Evolutionary conservation across 2,797 vertebrate genomes (phyloP), one percentile per base, ranked within the genome.

Genomic region (Hypotaenidia philippensis): DNA sequence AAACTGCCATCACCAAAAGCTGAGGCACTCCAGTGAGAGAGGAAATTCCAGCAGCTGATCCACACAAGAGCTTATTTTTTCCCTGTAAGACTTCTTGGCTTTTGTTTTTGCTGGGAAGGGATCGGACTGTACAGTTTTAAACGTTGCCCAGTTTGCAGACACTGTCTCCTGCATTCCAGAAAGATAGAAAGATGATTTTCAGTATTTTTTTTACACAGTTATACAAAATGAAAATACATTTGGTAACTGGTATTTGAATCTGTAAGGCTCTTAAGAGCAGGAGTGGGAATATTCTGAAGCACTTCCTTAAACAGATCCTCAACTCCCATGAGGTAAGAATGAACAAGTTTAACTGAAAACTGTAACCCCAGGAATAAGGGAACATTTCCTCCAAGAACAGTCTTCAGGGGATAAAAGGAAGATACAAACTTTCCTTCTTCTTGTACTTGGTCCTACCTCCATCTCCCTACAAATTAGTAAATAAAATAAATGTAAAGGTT

Each of bases 241-340:
- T 8, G 5, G 65, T 23, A 88, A 75, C 18, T n/a, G 87, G 26
- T 76, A 89, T 7, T 18, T 77, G 79, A 93, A 83, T 77, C 45
- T 87, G 82, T 55, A 61, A 83, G 72, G 32, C 69, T 90, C 23
- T 44, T 12, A 71, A 93, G 15, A 83, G 76, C 68, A 92, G 26
- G 40, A 96, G 29, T 55, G 41, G 79, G 72, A 88, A 75, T 86
- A 88, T 59, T 86, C 26, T 66, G 57, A 93, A 94, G 50, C 69
- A 72, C 50, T 94, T 93, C 85, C 80, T 95, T 90, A 75, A 92
- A 88, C 76, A 83, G 64, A 92, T 65, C 86, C 53, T 71, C 40
- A 85, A 70, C 27, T 89, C 84, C 64, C 91, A 55, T 57, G 83
- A 83, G 86, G 61, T 20, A 64, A 53, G 40, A 80, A 52, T 41